Evolutionary conservation across 2,113 vertebrate species (phyloP), one percentile per base, ranked within the genome.

Genomic region (Ceuthmochares aereus): DNA sequence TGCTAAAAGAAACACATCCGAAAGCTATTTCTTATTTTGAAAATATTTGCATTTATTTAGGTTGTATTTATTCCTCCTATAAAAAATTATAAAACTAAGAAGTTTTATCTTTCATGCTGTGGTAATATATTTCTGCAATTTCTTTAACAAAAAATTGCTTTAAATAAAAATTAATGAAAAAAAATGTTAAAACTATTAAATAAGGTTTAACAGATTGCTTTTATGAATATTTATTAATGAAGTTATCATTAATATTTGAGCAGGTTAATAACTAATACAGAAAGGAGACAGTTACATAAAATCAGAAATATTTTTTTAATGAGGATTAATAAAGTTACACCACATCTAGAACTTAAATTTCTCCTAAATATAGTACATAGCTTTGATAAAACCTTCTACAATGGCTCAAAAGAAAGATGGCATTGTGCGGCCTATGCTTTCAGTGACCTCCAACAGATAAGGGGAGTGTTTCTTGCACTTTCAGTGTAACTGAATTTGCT

Each of bases 401-500:
- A 66, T 7, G 26, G 32, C 62, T 85, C n/a, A 16, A 62, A 94
- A 96, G 70, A 97, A 95, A 74, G 75, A 32, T 36, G 20, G 18
- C 9, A 70, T 92, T 96, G 69, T 93, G 49, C n/a, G 45, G 62
- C 7, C 14, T 82, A 87, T 62, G 87, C 85, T 91, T 93, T 63
- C 70, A 43, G 63, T 90, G 82, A 95, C 84, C 67, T 95, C 72
- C 60, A 83, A 22, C 21, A 90, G 59, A 77, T 70, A 79, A 59
- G 27, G 32, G 16, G 40, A 82, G 29, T 19, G 36, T 43, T 89
- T 85, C 47, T 73, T 74, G 32, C 23, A 73, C 42, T 96, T 68
- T 19, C 84, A 84, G 9, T 32, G 12, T 66, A 89, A 76, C 66
- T 36, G 64, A 78, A 70, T 78, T 77, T 84, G 37, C 42, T 77